Conservation (phyloP, 2,797 vertebrate species). For the Helostoma temminkii region DNA sequence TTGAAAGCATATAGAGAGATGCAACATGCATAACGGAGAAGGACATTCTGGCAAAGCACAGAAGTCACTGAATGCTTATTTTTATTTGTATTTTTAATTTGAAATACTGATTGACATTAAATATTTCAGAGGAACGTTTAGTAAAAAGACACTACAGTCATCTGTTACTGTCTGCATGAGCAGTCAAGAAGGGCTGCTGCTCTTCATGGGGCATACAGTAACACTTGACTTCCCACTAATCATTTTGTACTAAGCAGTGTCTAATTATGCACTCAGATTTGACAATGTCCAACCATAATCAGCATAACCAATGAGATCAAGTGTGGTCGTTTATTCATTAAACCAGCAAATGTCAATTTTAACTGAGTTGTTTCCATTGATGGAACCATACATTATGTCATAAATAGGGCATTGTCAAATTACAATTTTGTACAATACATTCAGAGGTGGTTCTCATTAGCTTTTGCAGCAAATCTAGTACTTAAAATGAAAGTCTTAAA, state of each 20-base stretch:
- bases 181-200: not conserved
- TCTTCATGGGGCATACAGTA: not conserved
- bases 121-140: not conserved
- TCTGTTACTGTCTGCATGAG: too few relatives aligned
- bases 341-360: too few relatives aligned
- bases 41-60: constrained; percentile 24
- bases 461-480: not conserved
- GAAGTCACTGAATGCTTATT: not conserved
- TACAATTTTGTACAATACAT: not conserved
- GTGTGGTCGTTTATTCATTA: not conserved
- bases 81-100: constrained; percentile 26
- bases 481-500: not conserved
- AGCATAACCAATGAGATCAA: not conserved
- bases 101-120: constrained; percentile 1
- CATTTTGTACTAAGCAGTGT: not conserved
- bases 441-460: too few relatives aligned
- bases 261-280: constrained; percentile 21
- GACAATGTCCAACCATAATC: not conserved
- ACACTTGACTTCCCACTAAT: constrained; percentile 10
- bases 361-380: too few relatives aligned
- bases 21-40: constrained; percentile 35
- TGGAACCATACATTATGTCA: too few relatives aligned
- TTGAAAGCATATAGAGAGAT: constrained; percentile 49
- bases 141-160: not conserved
- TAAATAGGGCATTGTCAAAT: not conserved